These are phyloP conservation scores for Drosophila infuscata DNA, from an alignment of 2,888 invertebrate genomes.

Conservation along the genomic window DNA sequence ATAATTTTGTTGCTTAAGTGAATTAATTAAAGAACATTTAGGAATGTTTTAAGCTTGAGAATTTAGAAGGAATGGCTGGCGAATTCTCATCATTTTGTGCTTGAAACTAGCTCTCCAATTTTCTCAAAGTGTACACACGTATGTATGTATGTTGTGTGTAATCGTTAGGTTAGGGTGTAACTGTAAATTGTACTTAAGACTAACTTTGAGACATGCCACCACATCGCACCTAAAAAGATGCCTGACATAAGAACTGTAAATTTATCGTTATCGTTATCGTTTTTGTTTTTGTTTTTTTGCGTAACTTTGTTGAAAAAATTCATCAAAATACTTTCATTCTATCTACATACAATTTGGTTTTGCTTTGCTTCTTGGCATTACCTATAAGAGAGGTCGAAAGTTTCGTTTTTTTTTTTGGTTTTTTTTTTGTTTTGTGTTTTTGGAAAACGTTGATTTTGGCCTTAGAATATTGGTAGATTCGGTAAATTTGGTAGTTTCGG, in stretches of 20 bases:
- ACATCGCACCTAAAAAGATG: constrained; percentile 56
- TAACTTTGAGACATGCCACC: constrained; percentile 36
- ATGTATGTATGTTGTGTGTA: constrained; percentile 14
- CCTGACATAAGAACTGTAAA: constrained; percentile 39
- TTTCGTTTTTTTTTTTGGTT: constrained; percentile 31
- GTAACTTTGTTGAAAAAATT: constrained; percentile 53
- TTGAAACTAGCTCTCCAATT: background rate
- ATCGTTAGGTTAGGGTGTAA: constrained; percentile 38
- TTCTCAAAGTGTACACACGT: background rate
- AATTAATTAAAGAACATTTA: background rate
- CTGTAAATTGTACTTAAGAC: constrained; percentile 31
- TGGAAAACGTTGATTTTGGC: constrained; percentile 77
- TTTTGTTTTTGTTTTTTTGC: constrained; percentile 2
- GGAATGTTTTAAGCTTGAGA: background rate
- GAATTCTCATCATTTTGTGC: background rate
- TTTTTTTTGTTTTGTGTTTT: constrained; percentile 58
- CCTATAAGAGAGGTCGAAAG: constrained; percentile 70
- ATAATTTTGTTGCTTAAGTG: background rate
- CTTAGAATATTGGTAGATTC: constrained; percentile 55
- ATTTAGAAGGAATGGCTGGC: background rate
- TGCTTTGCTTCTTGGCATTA: constrained; percentile 51
- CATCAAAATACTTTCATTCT: constrained; percentile 66
- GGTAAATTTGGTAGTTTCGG: constrained; percentile 64
- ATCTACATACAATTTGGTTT: constrained; percentile 50
- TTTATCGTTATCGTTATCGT: constrained; percentile 4